Evolutionary conservation across 1,140 invertebrate species (phyloP).

Genomic region (Pseudobourletiella spinata): DNA sequence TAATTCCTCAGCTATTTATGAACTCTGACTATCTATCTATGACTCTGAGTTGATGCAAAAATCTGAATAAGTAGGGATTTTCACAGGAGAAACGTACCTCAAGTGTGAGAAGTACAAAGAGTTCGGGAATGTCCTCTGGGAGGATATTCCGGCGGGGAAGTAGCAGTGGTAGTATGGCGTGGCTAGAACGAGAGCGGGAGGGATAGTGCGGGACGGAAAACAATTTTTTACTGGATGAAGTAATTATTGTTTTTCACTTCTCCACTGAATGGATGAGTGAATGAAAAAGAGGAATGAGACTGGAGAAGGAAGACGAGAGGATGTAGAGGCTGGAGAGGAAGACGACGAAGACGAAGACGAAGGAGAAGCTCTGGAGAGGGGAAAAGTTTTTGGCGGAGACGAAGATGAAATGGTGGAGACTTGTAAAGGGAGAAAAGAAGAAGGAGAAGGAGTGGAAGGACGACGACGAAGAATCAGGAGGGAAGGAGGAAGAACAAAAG

Average conservation of each 20-base stretch:
- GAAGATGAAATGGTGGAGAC: conserved; percentile 20
- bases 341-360: background rate
- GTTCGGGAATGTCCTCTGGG: no score
- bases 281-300: conserved; percentile 9
- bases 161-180: no score
- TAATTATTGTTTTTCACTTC: conserved; percentile 15
- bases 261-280: conserved; percentile 11
- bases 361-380: background rate
- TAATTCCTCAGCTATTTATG: no score
- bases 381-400: conserved; percentile 11
- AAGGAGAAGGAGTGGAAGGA: conserved; percentile 17
- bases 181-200: no score
- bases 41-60: no score
- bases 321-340: no score
- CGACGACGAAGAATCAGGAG: conserved; percentile 1
- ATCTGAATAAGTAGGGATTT: no score
- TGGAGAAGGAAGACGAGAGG: conserved; percentile 1
- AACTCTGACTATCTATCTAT: no score
- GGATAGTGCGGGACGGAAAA: conserved; percentile 2
- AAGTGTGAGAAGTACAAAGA: no score
- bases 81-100: no score
- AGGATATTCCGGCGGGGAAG: no score
- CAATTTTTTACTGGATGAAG: conserved; percentile 11
- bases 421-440: background rate
- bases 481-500: conserved; percentile 29